A percentile compares a stretch with the other conserved stretches of the same genome.
phyloP scores from a whole-genome alignment of 2,113 vertebrate species.

The Psettodes erumei region DNA sequence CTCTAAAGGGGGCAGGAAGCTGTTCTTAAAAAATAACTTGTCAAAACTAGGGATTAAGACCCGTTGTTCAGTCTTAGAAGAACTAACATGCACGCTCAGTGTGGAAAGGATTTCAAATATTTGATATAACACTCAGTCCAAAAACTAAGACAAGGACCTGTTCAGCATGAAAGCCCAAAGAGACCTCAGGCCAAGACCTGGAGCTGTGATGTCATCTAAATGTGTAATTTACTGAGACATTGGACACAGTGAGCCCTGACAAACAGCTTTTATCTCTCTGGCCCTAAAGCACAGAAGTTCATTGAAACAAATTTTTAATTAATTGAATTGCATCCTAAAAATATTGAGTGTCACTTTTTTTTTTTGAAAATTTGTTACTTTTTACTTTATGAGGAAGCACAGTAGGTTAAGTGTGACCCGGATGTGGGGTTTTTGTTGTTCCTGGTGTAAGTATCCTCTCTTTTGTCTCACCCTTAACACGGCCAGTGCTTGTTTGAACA shows the following conservation, averaged over 20 bases:
- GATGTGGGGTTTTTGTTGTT: conserved; percentile 47
- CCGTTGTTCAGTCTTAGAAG: neutral
- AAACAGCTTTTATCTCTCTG: neutral
- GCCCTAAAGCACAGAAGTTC: neutral
- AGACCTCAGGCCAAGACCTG: neutral
- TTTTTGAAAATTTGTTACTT: no score
- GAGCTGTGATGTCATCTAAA: neutral
- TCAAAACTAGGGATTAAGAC: neutral
- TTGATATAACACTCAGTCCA: neutral
- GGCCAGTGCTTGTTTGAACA: conserved; percentile 72
- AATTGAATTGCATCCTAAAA: neutral
- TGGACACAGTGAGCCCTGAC: neutral
- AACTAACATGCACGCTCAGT: neutral
- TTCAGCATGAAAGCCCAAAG: neutral
- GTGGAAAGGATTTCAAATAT: conserved; percentile 1
- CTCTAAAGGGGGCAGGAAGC: neutral
- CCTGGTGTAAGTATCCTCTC: conserved; percentile 35
- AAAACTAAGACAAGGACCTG: neutral
- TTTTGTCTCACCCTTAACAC: conserved; percentile 28
- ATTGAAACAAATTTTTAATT: neutral
- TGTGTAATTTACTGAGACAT: neutral
- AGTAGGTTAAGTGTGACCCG: conserved; percentile 38
- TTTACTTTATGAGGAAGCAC: conserved; percentile 15
- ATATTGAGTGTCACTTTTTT: no score
- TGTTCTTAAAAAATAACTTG: neutral